Evolutionary conservation across 1,140 invertebrate genomes (phyloP).

Genomic region (Bombus pascuorum): DNA sequence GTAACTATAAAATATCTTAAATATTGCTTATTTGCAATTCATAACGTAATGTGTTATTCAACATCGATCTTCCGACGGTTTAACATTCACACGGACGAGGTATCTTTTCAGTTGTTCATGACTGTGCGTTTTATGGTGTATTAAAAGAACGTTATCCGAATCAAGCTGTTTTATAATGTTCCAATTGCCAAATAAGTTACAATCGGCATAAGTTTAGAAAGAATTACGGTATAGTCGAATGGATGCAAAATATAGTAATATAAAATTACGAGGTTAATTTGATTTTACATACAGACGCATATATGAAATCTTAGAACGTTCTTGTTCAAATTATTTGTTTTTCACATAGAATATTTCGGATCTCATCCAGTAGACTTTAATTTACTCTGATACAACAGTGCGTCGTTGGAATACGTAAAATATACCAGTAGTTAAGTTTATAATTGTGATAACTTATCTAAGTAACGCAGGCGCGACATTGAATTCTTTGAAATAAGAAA

Average conservation of each 20-base stretch:
- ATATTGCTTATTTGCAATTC: constrained; percentile 29
- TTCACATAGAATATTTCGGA: neutral
- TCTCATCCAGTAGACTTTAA: neutral
- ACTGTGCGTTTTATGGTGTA: no score
- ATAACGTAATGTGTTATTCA: neutral
- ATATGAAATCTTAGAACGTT: neutral
- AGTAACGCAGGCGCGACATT: neutral
- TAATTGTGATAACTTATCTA: constrained; percentile 22
- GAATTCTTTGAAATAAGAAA: no score
- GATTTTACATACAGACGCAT: neutral
- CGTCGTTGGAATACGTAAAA: neutral
- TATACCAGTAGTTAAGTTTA: neutral
- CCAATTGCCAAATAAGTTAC: neutral
- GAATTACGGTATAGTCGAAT: neutral
- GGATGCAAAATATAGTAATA: neutral
- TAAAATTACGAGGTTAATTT: neutral
- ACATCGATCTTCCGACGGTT: neutral
- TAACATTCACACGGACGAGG: no score
- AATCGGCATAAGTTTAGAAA: neutral
- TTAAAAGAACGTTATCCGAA: neutral
- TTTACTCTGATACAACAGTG: neutral
- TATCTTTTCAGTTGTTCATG: no score
- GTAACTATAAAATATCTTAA: neutral
- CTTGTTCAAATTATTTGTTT: neutral
- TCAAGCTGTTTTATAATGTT: constrained; percentile 1